Evolutionary conservation across 2,113 vertebrate species (phyloP).

Genomic region (Garra rufa): DNA sequence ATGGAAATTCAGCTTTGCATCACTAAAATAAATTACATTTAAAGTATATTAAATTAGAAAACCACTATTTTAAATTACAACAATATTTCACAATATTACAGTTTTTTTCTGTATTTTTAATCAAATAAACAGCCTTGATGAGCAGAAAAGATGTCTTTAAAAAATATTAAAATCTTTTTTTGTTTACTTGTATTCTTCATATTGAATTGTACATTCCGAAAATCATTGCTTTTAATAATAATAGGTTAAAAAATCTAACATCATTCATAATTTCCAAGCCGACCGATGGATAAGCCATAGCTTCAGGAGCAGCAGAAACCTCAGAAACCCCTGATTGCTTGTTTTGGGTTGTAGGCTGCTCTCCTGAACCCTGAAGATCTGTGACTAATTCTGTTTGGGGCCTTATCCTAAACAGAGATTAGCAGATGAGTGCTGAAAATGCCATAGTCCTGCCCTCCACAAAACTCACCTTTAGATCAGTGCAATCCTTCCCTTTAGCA

Average conservation of each 20-base stretch:
- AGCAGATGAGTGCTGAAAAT: conserved; percentile 57
- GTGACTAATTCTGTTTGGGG: conserved; percentile 59
- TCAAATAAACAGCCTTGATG: too few relatives aligned
- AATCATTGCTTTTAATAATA: neutral
- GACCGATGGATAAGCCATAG: neutral
- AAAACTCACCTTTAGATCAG: conserved; percentile 60
- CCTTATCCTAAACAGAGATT: conserved; percentile 65
- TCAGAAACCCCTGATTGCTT: conserved; percentile 38
- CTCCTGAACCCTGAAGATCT: conserved; percentile 51
- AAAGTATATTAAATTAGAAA: too few relatives aligned
- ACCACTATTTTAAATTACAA: too few relatives aligned
- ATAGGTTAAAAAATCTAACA: neutral
- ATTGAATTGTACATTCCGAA: neutral
- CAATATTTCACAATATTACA: too few relatives aligned
- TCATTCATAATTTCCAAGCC: neutral
- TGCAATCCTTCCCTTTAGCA: conserved; percentile 62
- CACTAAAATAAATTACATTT: too few relatives aligned
- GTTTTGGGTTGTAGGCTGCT: conserved; percentile 55
- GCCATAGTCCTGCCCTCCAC: conserved; percentile 43
- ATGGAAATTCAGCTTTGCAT: too few relatives aligned
- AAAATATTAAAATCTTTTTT: too few relatives aligned
- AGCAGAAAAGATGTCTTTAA: too few relatives aligned
- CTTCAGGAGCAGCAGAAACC: conserved; percentile 4
- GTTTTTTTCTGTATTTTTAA: too few relatives aligned
- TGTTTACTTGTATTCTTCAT: too few relatives aligned